Base-by-base conservation (phyloP, 2,113 vertebrate species). In the Lanius ludovicianus region DNA sequence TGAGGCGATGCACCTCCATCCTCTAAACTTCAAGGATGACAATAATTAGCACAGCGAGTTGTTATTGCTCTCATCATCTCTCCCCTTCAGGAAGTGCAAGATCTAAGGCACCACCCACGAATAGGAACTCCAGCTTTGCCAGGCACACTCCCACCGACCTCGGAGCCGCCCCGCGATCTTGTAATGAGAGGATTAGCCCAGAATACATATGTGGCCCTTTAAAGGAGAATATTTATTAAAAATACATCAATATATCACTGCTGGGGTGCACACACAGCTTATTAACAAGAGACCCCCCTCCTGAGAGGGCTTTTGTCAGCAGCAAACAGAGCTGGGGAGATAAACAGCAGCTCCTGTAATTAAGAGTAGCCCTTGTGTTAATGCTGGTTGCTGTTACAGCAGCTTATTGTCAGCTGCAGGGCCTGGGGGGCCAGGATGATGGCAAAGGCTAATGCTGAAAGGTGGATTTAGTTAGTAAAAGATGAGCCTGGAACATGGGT, bases 31-130 rank as follows among this genome's bases (percentile, higher is more conserved):
- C 83, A 85, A 94, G 93, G 53, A 41, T 77, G 94, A 42, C 94
- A 78, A 69, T 94, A 96, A 98, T 96, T 96, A 95, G 90, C 91
- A 20, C 91, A 95, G 85, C 69, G 13, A 84, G 81, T 33, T 77
- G 78, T 96, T 57, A 93, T 94, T 94, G 28, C 95, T 82, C 91
- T 94, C 79, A 91, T 95, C 87, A 71, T 71, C 79, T 87, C 89
- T 89, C 80, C 91, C 94, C 94, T 94, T 96, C 87, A 96, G 96
- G 93, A 97, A 90, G 86, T 8, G 70, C 39, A 46, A 94, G 92
- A 91, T 84, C 89, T 55, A 49, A 95, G 35, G n/a, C 59, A 13
- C 49, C 92, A 86, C 85, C 39, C 15, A 70, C 3, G 81, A 83
- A 64, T 75, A 42, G 10, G 69, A 91, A 93, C 92, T 70, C 84